phyloP scores from a whole-genome alignment of 1,140 invertebrate genomes.

The Glomeris maerens region DNA sequence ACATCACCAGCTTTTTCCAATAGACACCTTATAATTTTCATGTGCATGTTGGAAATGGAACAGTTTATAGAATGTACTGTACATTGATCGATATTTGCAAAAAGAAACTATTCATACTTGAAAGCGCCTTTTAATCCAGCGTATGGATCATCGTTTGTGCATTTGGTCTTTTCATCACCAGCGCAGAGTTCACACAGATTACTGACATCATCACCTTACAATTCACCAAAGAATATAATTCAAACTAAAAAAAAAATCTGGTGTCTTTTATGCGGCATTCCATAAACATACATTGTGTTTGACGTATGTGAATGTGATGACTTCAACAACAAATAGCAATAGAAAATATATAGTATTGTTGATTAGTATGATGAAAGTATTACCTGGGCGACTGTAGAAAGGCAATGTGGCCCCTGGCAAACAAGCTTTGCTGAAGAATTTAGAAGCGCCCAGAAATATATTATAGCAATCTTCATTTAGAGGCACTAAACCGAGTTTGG shows the following conservation, averaged over 20 bases:
- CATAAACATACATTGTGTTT: too few relatives aligned
- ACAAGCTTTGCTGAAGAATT: slow-evolving; percentile 81
- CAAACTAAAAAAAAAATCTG: slow-evolving; percentile 4
- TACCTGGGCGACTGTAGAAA: neutral
- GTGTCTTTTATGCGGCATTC: too few relatives aligned
- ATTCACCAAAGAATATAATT: slow-evolving; percentile 10
- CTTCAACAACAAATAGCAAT: too few relatives aligned
- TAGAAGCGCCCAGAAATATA: slow-evolving; percentile 80
- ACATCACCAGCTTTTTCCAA: slow-evolving; percentile 36
- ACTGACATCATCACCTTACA: slow-evolving; percentile 55
- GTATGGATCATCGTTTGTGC: slow-evolving; percentile 74
- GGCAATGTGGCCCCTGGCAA: slow-evolving; percentile 31
- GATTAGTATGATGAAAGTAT: too few relatives aligned
- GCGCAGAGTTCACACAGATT: slow-evolving; percentile 70
- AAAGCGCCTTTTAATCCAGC: slow-evolving; percentile 54
- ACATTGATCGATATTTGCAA: neutral
- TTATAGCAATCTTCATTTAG: slow-evolving; percentile 61
- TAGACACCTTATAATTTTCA: slow-evolving; percentile 36
- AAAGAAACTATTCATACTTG: slow-evolving; percentile 20
- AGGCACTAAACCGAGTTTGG: neutral
- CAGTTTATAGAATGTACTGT: neutral
- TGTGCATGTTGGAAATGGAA: slow-evolving; percentile 22
- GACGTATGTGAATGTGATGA: too few relatives aligned
- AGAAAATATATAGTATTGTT: too few relatives aligned
- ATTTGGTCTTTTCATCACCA: slow-evolving; percentile 54